Base-by-base conservation (phyloP, 2,113 vertebrate species). In the Propithecus coquereli region DNA sequence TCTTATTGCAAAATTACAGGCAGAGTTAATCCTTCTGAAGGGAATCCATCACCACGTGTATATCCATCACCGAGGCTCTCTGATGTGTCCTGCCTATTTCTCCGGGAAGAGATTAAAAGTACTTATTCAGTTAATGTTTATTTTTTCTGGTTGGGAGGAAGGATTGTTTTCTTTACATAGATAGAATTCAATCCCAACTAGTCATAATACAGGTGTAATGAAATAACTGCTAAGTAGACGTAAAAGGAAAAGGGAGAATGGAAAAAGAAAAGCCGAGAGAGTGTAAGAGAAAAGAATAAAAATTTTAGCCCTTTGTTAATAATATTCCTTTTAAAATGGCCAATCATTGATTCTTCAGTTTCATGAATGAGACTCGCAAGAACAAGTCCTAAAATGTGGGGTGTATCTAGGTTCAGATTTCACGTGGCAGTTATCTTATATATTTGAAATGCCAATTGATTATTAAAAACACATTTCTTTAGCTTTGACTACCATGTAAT, bases 401-500 rank as follows among this genome's bases (percentile, higher is more conserved):
- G 59, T 95, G 37, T 88, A 77, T 89, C 97, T 87, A 52, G 94
- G 95, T 92, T 98, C 95, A 17, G 96, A 91, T 98, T 97, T 97
- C 98, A 98, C 97, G 97, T 91, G 91, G 96, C 83, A 98, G 98
- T 98, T 98, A 97, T 97, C 97, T 97, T 98, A 98, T 98, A 97
- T 98, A 98, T 98, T 96, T 97, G 89, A 98, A 98, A 97, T 97
- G 97, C 96, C 98, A 98, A 98, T 98, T 98, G 98, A 98, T 99
- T 97, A 99, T 99, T 98, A 98, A 97, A 98, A 99, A 97, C 98
- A 98, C 97, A 98, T 98, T 98, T 98, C 97, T 95, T 97, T 96
- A 97, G 97, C 98, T 97, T 96, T 97, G 98, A 95, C 98, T 98
- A 97, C 97, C 96, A 98, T 97, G 97, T 98, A 99, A 98, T 98